Conservation (phyloP, 2,797 vertebrate genomes). For the Cyprinella venusta region DNA sequence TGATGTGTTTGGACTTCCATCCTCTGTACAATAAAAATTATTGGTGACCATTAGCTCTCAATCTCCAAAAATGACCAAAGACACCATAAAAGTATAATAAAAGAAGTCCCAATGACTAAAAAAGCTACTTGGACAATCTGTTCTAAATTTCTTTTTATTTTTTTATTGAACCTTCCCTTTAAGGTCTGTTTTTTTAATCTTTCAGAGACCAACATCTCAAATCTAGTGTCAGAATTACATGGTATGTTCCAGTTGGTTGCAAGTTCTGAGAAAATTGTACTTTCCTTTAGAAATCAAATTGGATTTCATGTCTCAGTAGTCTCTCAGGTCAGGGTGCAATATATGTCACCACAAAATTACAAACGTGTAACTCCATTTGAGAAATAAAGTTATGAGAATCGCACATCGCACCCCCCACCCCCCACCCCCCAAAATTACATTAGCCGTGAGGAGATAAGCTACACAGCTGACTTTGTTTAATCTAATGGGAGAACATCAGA, state of each 20-base stretch:
- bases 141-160: neutral
- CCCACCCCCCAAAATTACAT: conserved; percentile 11
- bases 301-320: conserved; percentile 19
- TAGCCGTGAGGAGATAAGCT: neutral
- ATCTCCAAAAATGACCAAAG: neutral
- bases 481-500: conserved; percentile 27
- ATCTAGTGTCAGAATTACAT: conserved; percentile 30
- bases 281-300: conserved; percentile 42
- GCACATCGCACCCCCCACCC: too few relatives aligned
- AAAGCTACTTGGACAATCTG: neutral
- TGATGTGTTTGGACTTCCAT: neutral
- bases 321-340: conserved; percentile 10
- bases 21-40: neutral
- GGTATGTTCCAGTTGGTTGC: conserved; percentile 17
- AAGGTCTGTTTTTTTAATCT: neutral
- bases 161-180: neutral
- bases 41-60: neutral
- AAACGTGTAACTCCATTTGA: conserved; percentile 11
- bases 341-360: conserved; percentile 20
- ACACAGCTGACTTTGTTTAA: neutral
- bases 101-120: too few relatives aligned
- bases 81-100: neutral
- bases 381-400: conserved; percentile 7
- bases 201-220: neutral
- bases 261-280: conserved; percentile 41